phyloP scores from a whole-genome alignment of 2,888 invertebrate species.

The Leptinotarsa haldemani region DNA sequence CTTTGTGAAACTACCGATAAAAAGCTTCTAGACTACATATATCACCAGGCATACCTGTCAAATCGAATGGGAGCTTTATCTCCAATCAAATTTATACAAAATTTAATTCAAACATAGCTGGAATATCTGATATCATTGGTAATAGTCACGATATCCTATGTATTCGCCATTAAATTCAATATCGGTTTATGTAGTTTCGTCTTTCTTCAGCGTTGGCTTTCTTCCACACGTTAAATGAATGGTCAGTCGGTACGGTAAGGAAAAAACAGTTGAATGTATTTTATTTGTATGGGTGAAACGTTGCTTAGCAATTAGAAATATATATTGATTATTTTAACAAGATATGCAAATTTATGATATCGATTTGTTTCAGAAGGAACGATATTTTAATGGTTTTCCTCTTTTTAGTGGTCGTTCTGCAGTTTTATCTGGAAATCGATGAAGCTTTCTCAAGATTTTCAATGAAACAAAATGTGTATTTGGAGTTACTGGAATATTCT shows the following conservation, averaged over 20 bases:
- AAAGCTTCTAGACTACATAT: slow-evolving; percentile 50
- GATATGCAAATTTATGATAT: slow-evolving; percentile 58
- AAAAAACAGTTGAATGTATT: slow-evolving; percentile 47
- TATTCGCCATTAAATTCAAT: slow-evolving; percentile 32
- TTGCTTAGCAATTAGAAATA: slow-evolving; percentile 63
- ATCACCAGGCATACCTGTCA: slow-evolving; percentile 55
- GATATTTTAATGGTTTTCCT: slow-evolving; percentile 47
- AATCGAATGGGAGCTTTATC: slow-evolving; percentile 60
- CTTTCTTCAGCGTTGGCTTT: slow-evolving; percentile 22
- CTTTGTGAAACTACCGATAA: slow-evolving; percentile 43
- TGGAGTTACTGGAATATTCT: no score
- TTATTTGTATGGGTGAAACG: slow-evolving; percentile 61
- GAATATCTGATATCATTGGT: slow-evolving; percentile 63
- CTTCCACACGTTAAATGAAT: slow-evolving; percentile 7
- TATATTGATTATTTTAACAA: slow-evolving; percentile 58
- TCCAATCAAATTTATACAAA: slow-evolving; percentile 64
- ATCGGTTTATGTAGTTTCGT: slow-evolving; percentile 24
- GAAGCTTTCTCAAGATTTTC: not conserved
- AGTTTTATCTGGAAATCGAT: slow-evolving; percentile 37
- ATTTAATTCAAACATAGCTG: slow-evolving; percentile 63
- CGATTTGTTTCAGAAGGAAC: slow-evolving; percentile 39
- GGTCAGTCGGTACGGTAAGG: slow-evolving; percentile 7
- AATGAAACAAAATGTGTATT: not conserved
- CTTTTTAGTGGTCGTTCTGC: slow-evolving; percentile 28
- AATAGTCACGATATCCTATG: slow-evolving; percentile 59